These are phyloP conservation scores for Nudaria mundana DNA, from an alignment of 2,888 invertebrate species.

Conservation along the genomic window DNA sequence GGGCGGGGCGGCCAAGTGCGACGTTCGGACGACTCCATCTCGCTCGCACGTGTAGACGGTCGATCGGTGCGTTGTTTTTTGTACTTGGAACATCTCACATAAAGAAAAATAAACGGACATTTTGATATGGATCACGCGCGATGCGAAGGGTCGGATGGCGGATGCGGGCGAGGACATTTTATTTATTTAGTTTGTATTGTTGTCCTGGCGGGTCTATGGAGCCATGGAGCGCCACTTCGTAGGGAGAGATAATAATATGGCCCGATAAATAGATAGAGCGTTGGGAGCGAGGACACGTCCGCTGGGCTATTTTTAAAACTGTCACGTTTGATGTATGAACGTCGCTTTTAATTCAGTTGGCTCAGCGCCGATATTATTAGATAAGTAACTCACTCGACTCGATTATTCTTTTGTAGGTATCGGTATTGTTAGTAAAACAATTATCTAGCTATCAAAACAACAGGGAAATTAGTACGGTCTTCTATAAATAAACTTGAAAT, in stretches of 20 bases:
- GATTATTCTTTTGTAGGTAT: no score
- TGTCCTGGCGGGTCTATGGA: constrained; percentile 27
- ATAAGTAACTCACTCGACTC: background rate
- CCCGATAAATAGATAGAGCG: constrained; percentile 72
- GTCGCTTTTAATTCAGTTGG: constrained; percentile 6
- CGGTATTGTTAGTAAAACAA: background rate
- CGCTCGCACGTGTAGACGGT: constrained; percentile 54
- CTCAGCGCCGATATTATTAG: constrained; percentile 1
- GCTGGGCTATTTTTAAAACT: constrained; percentile 42
- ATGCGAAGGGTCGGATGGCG: constrained; percentile 69
- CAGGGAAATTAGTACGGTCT: no score
- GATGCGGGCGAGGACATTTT: constrained; percentile 65
- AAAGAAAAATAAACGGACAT: constrained; percentile 80
- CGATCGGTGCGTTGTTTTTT: constrained; percentile 68
- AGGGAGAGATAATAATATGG: constrained; percentile 71
- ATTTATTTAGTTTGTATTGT: constrained; percentile 69
- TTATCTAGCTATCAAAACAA: no score
- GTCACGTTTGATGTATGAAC: constrained; percentile 39
- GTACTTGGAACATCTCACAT: constrained; percentile 59
- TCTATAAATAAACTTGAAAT: no score
- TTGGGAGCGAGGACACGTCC: constrained; percentile 37
- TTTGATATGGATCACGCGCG: constrained; percentile 66
- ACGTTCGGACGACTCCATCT: constrained; percentile 50
- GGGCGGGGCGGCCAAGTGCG: constrained; percentile 60
- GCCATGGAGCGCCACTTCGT: background rate